Base-by-base conservation (phyloP, 2,113 vertebrate species). In the Leptobrachium leishanense region DNA sequence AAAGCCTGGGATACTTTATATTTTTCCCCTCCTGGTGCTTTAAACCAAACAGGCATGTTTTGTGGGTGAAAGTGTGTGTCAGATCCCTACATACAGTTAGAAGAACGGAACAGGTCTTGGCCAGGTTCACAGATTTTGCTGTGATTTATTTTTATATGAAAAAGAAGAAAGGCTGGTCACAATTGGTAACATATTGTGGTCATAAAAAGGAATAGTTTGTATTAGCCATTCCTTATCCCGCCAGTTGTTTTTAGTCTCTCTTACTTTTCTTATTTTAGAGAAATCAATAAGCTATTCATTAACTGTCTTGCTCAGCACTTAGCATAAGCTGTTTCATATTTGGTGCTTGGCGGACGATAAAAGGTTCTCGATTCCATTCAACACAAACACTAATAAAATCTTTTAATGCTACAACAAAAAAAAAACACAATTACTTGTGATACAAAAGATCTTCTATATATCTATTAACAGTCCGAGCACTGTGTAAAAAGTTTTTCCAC, bases 281-380 rank as follows among this genome's bases (percentile, higher is more conserved):
- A 76, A 68, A 76, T 76, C 75, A 76, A 44, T 76, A 68, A 68
- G 75, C 68, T 76, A 76, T 76, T 76, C 65, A 76, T 76, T 76
- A 69, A 68, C 41, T 13, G 66, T 44, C 40, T 59, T 68, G 53
- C 53, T 59, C 50, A 12, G 41, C 65, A 68, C 53, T 68, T 69
- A 59, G 67, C 75, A 68, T 68, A 44, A 15, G 53, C 53, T 68
- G 75, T 55, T 59, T 55, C 42, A 43, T 76, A 68, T 76, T 68
- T 68, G 65, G 46, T 59, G 53, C 53, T 5, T 76, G 75, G 53
- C 66, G 43, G 65, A 5, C 43, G 39, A 76, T 76, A 44, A 76
- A 68, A 76, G 75, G 50, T 57, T 76, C 46, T 15, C n/a, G 4
- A 43, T 76, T 68, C 75, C 53, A 68, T 76, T 59, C 59, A 54